Evolutionary conservation across 2,888 invertebrate species (phyloP).

Genomic region (Trichogramma evanescens): DNA sequence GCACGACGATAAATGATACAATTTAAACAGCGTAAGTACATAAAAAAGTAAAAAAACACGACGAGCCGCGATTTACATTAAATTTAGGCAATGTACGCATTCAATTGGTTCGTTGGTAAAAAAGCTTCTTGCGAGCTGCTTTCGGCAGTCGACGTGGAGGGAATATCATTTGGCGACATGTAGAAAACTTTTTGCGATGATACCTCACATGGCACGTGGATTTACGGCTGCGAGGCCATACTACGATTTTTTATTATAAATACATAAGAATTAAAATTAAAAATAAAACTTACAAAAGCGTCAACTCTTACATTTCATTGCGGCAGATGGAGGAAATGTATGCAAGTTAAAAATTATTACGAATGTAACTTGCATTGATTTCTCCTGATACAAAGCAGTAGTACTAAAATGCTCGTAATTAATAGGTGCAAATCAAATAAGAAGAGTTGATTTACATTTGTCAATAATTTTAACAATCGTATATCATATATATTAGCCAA

Average conservation of each 20-base stretch:
- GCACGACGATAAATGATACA: too few species aligned
- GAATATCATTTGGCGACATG: constrained; percentile 14
- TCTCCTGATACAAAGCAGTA: too few species aligned
- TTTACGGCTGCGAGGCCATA: constrained; percentile 43
- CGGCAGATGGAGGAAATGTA: too few species aligned
- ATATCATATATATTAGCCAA: background rate
- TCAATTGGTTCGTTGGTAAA: background rate
- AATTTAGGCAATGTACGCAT: too few species aligned
- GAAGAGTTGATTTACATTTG: background rate
- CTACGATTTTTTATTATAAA: background rate
- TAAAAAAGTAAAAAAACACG: constrained; percentile 4
- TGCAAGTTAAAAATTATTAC: too few species aligned
- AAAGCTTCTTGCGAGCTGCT: constrained; percentile 15
- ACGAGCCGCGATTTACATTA: too few species aligned
- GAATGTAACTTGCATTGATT: too few species aligned
- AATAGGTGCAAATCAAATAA: background rate
- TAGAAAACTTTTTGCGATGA: constrained; percentile 22
- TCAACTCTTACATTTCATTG: too few species aligned
- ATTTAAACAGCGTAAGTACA: background rate
- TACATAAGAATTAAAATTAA: too few species aligned
- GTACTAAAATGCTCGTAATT: too few species aligned
- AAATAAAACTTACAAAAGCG: too few species aligned
- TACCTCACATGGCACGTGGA: constrained; percentile 40
- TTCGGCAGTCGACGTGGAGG: constrained; percentile 13
- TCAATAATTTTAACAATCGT: constrained; percentile 1